Evolutionary conservation across 2,113 vertebrate genomes (phyloP), one percentile per base, ranked within the genome.

Genomic region (Menidia beryllina): DNA sequence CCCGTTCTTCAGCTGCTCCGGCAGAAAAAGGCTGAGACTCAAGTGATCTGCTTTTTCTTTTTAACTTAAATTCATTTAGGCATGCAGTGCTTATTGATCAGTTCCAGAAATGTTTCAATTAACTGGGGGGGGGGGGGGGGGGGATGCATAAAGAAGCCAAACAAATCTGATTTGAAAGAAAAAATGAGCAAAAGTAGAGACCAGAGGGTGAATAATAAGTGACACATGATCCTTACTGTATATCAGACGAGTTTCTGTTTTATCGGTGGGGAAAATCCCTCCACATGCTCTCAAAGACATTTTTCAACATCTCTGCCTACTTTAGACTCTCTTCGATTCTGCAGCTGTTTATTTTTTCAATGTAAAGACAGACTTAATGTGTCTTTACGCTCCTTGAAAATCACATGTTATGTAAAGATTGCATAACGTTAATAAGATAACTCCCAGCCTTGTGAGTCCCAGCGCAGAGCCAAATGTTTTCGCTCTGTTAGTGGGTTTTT

Each of bases 371-470:
- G 38, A 12, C 38, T 1, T 13, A 13, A 13, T 34, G 1, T 39
- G 7, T 39, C 38, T 2, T 39, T 39, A 39, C 8, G 4, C 38
- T 39, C 14, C 30, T 12, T 48, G 21, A 27, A 38, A 43, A 47
- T 49, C 15, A 11, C 23, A 26, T 47, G 34, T 70, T n/a, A 7
- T 61, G 41, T 45, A 59, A 75, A 38, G 2, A 19, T 78, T 34
- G 25, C 8, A 26, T 66, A 54, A 68, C 7, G 45, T 38, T 57
- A 36, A 53, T 50, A 38, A 49, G n/a, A 41, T 59, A 1, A 27
- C 23, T 3, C 2, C 2, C 7, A 4, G 15, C 12, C 64, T 21
- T 21, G 62, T 72, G 66, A 63, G 34, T 51, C 25, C 11, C 17
- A 13, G 27, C 0, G 7, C 15, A 10, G 3, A 36, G 47, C 38